These are phyloP conservation scores for Drosophila sucinea DNA, from an alignment of 1,140 invertebrate genomes.

Conservation along the genomic window DNA sequence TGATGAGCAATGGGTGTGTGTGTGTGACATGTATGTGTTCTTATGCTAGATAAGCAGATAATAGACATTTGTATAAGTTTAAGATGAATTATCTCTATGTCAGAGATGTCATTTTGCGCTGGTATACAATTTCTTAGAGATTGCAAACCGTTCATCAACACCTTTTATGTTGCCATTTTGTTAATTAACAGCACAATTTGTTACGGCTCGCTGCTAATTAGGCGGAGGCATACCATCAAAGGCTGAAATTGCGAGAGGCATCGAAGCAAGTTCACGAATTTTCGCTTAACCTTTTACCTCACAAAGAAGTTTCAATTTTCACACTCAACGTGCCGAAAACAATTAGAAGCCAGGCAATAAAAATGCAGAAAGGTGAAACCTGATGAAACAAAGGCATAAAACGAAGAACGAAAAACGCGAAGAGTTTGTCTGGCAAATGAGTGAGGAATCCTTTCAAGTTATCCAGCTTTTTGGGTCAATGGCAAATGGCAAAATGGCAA, in stretches of 20 bases:
- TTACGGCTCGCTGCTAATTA: constrained; percentile 52
- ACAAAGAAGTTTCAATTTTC: constrained; percentile 57
- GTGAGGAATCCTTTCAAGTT: constrained; percentile 38
- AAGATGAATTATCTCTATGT: too few species aligned
- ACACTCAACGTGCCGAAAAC: constrained; percentile 58
- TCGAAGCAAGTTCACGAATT: constrained; percentile 48
- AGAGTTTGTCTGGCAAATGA: constrained; percentile 32
- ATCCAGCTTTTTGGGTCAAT: too few species aligned
- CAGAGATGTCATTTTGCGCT: too few species aligned
- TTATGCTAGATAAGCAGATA: too few species aligned
- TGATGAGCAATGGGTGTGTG: too few species aligned
- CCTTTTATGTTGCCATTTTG: constrained; percentile 54
- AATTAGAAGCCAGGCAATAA: constrained; percentile 37
- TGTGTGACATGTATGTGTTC: too few species aligned
- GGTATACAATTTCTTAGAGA: too few species aligned
- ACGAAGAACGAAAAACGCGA: constrained; percentile 4
- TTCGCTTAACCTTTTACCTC: constrained; percentile 38
- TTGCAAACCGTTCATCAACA: too few species aligned
- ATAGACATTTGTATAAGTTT: too few species aligned
- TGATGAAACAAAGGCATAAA: constrained; percentile 21
- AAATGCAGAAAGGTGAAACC: constrained; percentile 39
- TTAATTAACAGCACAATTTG: constrained; percentile 63
- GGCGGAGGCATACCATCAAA: constrained; percentile 50
- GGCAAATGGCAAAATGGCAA: too few species aligned
- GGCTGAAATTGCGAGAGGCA: constrained; percentile 42